Base-by-base conservation (phyloP, 2,797 vertebrate species). In the Sebastes taczanowskii region DNA sequence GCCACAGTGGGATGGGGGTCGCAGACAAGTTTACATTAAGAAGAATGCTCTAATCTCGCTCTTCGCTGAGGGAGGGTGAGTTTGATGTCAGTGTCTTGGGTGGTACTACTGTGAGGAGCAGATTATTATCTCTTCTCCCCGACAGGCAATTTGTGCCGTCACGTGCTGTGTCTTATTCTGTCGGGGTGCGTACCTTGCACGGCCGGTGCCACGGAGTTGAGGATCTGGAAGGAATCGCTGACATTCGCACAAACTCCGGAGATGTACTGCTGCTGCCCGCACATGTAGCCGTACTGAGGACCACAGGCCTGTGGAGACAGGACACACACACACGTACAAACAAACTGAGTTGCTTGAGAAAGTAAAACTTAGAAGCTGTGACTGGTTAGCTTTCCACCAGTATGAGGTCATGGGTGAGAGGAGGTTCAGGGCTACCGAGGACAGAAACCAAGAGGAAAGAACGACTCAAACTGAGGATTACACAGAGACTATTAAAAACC, bases 251-350 rank as follows among this genome's bases (percentile, higher is more conserved):
- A 99, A 75, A 99, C 96, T 34, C 99, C 99, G 14, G 97, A 97
- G 87, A 98, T 98, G 83, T 96, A 99, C 93, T 98, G 97, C 92
- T 97, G 91, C 82, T 96, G 95, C 53, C 98, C 98, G 81, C 99
- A 99, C 93, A 97, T 97, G 86, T 99, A 99, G 74, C 98, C 98
- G 35, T 99, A 99, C 88, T 99, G 97, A 62, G 99, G 99, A 81
- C 98, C 98, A 83, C 99, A 99, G 22, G 99, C 97, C 99, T 99
- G 93, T 35, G 72, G 77, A 89, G 58, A 92, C 35, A 77, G 34
- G 35, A 82, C 78, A 84, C 61, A 86, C 74, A 86, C 74, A 59
- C 65, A 77, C 27, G 78, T 74, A 87, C 76, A 84, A 74, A 86
- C 77, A 89, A 81, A 83, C 38, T 59, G 9, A 67, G 61, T 29